phyloP scores from a whole-genome alignment of 2,888 invertebrate species.

The Kryphioiulus occultus region DNA sequence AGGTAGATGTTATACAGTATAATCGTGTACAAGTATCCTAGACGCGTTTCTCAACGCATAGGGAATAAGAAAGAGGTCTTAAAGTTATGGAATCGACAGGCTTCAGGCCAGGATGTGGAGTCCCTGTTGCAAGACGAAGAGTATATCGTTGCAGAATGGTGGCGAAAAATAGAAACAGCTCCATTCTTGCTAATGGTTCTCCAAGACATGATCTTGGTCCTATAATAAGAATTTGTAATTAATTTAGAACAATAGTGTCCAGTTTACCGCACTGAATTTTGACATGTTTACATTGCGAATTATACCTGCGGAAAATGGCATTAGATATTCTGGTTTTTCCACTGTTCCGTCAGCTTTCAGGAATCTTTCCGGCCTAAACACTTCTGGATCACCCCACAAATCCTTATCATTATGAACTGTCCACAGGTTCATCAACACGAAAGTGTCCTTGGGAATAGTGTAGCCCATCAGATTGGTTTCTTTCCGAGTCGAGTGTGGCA shows the following conservation, averaged over 20 bases:
- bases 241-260: not conserved
- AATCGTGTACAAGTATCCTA: too few species aligned
- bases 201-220: not conserved
- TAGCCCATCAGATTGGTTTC: too few species aligned
- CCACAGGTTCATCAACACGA: not conserved
- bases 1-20: too few species aligned
- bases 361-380: slow-evolving; percentile 36
- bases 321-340: not conserved
- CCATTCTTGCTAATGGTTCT: slow-evolving; percentile 25
- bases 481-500: too few species aligned
- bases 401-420: not conserved
- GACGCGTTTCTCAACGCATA: too few species aligned
- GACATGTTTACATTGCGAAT: too few species aligned
- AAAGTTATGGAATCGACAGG: too few species aligned
- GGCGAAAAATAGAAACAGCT: not conserved
- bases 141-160: slow-evolving; percentile 1
- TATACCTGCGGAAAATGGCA: slow-evolving; percentile 42
- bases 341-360: not conserved
- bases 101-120: not conserved
- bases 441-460: not conserved
- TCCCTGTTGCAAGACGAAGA: not conserved
- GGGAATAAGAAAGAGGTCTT: too few species aligned
- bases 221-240: not conserved
- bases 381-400: not conserved
- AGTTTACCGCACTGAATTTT: too few species aligned